These are phyloP conservation scores for Casuarius casuarius DNA, from an alignment of 2,113 vertebrate species.

Conservation along the genomic window DNA sequence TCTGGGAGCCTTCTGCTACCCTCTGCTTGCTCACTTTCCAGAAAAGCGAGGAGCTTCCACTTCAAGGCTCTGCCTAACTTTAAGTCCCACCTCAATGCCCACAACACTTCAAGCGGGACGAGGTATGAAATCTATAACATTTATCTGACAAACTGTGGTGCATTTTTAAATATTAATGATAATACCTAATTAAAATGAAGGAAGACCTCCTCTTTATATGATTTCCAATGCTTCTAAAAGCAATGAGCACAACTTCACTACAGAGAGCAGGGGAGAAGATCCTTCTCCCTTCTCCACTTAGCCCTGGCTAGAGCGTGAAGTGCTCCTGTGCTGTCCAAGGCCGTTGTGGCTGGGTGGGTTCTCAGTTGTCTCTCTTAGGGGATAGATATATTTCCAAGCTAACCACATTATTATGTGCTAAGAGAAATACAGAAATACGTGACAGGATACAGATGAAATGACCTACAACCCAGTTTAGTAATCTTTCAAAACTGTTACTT, in stretches of 20 bases:
- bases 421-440: neutral
- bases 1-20: neutral
- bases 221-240: neutral
- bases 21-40: neutral
- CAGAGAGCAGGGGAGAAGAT: no score
- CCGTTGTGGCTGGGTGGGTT: no score
- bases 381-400: no score
- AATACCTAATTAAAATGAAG: neutral
- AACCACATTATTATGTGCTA: neutral
- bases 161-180: neutral
- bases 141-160: neutral
- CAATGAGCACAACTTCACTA: no score
- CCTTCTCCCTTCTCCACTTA: no score
- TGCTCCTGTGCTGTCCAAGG: no score
- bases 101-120: no score
- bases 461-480: neutral
- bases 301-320: no score
- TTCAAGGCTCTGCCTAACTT: no score
- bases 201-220: neutral
- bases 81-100: no score
- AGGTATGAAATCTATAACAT: neutral
- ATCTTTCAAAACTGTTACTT: neutral
- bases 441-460: neutral
- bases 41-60: neutral
- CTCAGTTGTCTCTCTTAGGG: no score